Percentiles rank a stretch among this genome's conserved stretches.
These are phyloP conservation scores for Graphium colonna DNA, from an alignment of 2,888 invertebrate genomes.

Conservation along the genomic window DNA sequence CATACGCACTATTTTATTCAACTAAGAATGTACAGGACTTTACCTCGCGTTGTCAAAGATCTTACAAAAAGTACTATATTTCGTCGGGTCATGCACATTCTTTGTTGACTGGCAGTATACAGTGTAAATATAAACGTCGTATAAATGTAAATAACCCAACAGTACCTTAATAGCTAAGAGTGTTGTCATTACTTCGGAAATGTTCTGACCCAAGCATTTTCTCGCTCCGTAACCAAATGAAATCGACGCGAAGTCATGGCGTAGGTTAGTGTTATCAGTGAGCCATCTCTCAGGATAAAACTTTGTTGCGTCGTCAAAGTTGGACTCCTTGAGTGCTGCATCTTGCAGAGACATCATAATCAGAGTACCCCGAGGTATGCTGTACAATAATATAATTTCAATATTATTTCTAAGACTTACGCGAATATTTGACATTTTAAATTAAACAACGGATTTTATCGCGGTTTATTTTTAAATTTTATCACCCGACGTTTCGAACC, in stretches of 20 bases:
- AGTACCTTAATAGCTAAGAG: conserved; percentile 79
- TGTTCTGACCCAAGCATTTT: conserved; percentile 81
- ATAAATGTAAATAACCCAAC: too few relatives aligned
- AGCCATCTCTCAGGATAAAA: conserved; percentile 84
- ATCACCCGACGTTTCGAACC: too few relatives aligned
- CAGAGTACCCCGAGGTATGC: conserved; percentile 79
- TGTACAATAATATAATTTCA: conserved; percentile 26
- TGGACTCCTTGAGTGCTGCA: conserved; percentile 80
- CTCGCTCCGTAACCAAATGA: conserved; percentile 83
- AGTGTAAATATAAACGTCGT: too few relatives aligned
- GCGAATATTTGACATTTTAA: not conserved
- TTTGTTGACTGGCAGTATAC: too few relatives aligned
- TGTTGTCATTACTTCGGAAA: conserved; percentile 81
- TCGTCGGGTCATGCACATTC: too few relatives aligned
- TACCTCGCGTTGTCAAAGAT: too few relatives aligned
- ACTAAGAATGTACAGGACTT: too few relatives aligned
- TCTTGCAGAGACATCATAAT: conserved; percentile 84
- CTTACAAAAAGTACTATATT: too few relatives aligned
- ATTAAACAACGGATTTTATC: too few relatives aligned
- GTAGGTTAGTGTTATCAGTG: conserved; percentile 51
- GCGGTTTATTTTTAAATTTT: too few relatives aligned
- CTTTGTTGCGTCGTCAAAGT: conserved; percentile 82
- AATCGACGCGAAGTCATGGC: conserved; percentile 79
- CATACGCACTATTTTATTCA: too few relatives aligned
- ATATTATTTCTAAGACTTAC: not conserved